Conservation (phyloP, 2,797 vertebrate species). For the Sebastes oblongus region DNA sequence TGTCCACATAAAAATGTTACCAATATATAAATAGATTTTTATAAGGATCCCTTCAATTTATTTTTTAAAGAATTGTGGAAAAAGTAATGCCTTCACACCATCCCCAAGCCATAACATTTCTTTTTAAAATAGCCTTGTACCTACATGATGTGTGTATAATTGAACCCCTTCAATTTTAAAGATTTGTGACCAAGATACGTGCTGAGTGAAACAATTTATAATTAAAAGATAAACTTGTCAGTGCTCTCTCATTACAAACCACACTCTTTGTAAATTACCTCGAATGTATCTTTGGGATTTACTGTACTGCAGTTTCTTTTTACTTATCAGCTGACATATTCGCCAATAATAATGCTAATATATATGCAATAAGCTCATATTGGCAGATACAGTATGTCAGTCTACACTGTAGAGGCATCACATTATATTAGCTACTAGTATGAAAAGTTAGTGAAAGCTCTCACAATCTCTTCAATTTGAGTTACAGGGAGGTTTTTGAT, state of each 20-base stretch:
- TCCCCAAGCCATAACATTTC: background rate
- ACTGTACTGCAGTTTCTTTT: background rate
- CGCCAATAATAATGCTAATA: background rate
- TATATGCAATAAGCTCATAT: background rate
- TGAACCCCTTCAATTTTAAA: background rate
- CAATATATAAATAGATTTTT: background rate
- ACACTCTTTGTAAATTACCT: background rate
- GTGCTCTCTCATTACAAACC: background rate
- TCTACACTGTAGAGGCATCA: background rate
- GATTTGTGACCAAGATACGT: background rate
- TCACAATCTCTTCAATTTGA: background rate
- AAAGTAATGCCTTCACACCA: background rate
- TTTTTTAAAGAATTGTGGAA: background rate
- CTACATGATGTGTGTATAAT: background rate
- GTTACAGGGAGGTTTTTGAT: constrained; percentile 8
- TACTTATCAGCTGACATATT: background rate
- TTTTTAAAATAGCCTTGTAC: background rate
- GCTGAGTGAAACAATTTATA: background rate
- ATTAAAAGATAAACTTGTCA: background rate
- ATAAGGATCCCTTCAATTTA: background rate
- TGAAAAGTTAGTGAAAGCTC: background rate
- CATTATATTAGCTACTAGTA: background rate
- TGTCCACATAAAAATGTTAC: no score
- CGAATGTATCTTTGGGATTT: background rate
- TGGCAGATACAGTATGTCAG: background rate